Evolutionary conservation across 2,113 vertebrate genomes (phyloP).

Genomic region (Entomyzon cyanotis): DNA sequence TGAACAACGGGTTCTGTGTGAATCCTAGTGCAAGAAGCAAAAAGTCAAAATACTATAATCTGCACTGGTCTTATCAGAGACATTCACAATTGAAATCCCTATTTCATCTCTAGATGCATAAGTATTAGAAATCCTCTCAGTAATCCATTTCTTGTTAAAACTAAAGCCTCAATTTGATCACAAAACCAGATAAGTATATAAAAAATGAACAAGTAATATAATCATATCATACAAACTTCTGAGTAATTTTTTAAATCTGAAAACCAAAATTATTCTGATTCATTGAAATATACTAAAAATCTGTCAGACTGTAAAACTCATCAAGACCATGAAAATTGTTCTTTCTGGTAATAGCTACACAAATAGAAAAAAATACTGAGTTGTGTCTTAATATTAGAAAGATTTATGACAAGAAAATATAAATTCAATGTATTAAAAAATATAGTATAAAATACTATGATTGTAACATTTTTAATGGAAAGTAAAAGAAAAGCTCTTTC

Average conservation of each 20-base stretch:
- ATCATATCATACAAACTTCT: background rate
- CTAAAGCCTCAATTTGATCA: background rate
- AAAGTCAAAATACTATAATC: background rate
- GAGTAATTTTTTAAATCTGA: background rate
- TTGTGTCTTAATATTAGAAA: background rate
- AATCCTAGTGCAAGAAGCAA: background rate
- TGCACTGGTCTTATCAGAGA: background rate
- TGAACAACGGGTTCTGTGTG: background rate
- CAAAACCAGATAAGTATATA: background rate
- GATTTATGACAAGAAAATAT: background rate
- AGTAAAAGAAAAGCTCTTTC: background rate
- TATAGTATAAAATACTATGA: background rate
- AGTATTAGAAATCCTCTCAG: background rate
- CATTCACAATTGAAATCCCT: background rate
- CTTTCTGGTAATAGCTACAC: background rate
- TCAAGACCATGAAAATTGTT: background rate
- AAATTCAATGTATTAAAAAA: background rate
- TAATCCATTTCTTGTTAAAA: background rate
- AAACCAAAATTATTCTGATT: background rate
- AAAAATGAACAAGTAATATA: background rate
- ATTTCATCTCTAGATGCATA: background rate
- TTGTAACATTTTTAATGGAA: background rate
- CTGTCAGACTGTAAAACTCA: background rate
- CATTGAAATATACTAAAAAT: background rate
- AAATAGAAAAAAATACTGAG: rapidly evolving